Evolutionary conservation across 2,113 vertebrate species (phyloP).

Genomic region (Campylomormyrus tamandua): DNA sequence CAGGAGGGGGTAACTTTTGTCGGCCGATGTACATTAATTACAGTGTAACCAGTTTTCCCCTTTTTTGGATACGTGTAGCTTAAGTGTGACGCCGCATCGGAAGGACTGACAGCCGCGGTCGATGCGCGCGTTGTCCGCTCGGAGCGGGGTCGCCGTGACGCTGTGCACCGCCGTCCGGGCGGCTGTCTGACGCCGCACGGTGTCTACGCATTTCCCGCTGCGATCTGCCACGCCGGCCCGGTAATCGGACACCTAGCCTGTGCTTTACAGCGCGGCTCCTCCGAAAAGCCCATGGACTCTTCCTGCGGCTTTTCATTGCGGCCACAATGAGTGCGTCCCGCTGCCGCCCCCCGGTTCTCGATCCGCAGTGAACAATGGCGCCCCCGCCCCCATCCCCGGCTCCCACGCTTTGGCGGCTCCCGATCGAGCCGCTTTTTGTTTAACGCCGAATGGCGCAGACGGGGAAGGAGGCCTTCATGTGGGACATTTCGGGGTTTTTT

Average conservation of each 20-base stretch:
- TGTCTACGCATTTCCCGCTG: neutral
- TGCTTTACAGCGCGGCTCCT: neutral
- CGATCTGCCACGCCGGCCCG: neutral
- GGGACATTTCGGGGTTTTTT: neutral
- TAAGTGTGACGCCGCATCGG: neutral
- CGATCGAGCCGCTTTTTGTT: constrained; percentile 31
- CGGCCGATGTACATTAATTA: neutral
- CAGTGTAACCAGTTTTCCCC: neutral
- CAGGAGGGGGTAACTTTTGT: neutral
- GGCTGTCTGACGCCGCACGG: neutral
- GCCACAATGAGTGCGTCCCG: neutral
- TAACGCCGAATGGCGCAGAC: constrained; percentile 26
- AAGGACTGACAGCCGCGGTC: neutral
- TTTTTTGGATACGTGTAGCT: neutral
- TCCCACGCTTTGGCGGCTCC: constrained; percentile 25
- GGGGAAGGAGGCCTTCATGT: constrained; percentile 16
- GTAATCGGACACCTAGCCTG: neutral
- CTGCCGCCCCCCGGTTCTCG: constrained; percentile 35
- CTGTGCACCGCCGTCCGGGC: neutral
- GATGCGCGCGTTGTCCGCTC: too few species aligned
- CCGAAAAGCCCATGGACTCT: neutral
- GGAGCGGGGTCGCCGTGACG: neutral
- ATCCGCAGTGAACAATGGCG: constrained; percentile 61
- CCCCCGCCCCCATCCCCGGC: constrained; percentile 32
- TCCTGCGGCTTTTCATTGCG: neutral